Evolutionary conservation across 2,113 vertebrate genomes (phyloP).

Genomic region (Antigone vipio): DNA sequence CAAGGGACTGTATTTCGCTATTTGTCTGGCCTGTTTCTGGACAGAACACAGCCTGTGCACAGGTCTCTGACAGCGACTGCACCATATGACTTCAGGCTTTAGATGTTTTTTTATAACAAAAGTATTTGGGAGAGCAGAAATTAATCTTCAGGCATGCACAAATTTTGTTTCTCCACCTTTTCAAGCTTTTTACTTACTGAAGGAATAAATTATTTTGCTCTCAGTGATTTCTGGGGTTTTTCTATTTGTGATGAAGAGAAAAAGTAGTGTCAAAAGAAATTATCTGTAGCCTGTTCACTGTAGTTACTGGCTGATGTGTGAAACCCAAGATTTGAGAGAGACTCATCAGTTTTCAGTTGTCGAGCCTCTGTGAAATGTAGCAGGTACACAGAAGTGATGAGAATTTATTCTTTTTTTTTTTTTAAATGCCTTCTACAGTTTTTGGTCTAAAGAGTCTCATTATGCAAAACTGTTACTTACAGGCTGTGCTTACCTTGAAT

Average conservation of each 20-base stretch:
- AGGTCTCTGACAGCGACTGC: neutral
- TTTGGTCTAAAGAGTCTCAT: neutral
- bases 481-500: neutral
- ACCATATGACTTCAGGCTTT: neutral
- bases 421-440: neutral
- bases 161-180: neutral
- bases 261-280: neutral
- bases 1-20: neutral
- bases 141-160: neutral
- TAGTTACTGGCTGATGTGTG: neutral
- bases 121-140: neutral
- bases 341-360: neutral
- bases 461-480: neutral
- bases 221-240: neutral
- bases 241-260: neutral
- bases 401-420: neutral
- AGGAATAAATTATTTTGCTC: neutral
- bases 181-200: neutral
- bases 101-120: neutral
- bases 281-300: neutral
- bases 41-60: neutral
- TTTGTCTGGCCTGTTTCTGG: neutral
- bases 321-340: neutral
- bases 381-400: neutral
- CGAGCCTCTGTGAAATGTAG: neutral